These are phyloP conservation scores for Macrochelys suwanniensis DNA, from an alignment of 2,797 vertebrate species.

Conservation along the genomic window DNA sequence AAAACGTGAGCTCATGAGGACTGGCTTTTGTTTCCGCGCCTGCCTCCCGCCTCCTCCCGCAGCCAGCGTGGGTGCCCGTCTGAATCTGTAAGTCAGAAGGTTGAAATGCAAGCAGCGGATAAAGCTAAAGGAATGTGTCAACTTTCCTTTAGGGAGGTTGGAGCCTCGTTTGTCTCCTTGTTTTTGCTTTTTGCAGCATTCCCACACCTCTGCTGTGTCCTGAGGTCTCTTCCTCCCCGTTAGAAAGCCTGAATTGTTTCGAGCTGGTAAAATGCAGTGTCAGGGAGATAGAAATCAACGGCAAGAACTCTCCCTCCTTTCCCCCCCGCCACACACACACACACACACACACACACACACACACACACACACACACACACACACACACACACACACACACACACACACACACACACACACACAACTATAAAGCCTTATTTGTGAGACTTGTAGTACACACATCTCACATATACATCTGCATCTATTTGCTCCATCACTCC, in stretches of 20 bases:
- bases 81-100: background rate
- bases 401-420: too few relatives aligned
- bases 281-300: background rate
- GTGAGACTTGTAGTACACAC: background rate
- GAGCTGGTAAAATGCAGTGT: background rate
- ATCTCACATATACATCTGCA: background rate
- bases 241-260: background rate
- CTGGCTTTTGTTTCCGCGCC: conserved; percentile 40
- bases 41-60: background rate
- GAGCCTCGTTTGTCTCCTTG: background rate
- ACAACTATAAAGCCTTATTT: background rate
- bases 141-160: conserved; percentile 38
- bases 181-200: background rate
- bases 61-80: background rate
- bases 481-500: background rate
- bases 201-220: background rate
- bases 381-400: too few relatives aligned
- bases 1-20: background rate
- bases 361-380: too few relatives aligned
- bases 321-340: too few relatives aligned
- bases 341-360: too few relatives aligned
- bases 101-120: background rate
- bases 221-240: background rate
- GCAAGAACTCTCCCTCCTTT: too few relatives aligned
- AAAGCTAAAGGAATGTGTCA: conserved; percentile 33